phyloP scores from a whole-genome alignment of 1,140 invertebrate species.

The Caerostris extrusa region DNA sequence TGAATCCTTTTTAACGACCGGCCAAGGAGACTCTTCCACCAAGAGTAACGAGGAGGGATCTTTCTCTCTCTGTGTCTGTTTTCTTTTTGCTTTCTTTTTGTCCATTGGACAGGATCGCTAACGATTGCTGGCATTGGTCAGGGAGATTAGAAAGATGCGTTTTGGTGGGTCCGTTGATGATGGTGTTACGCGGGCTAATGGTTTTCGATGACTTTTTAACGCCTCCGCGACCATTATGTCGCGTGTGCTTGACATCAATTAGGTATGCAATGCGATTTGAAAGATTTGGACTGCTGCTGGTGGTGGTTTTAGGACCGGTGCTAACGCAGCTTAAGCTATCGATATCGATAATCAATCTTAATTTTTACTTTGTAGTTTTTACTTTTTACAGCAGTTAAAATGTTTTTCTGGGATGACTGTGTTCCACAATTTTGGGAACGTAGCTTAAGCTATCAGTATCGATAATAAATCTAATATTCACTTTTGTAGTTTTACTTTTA shows the following conservation, averaged over 20 bases:
- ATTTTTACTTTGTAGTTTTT: too few species aligned
- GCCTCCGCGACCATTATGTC: slow-evolving; percentile 33
- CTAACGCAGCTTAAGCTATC: too few species aligned
- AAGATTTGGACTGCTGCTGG: background rate
- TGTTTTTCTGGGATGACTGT: too few species aligned
- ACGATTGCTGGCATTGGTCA: slow-evolving; percentile 73
- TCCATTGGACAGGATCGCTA: slow-evolving; percentile 15
- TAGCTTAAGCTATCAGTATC: too few species aligned
- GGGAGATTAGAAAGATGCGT: slow-evolving; percentile 53
- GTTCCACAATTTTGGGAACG: too few species aligned
- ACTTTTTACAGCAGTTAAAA: too few species aligned
- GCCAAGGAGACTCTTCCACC: slow-evolving; percentile 42
- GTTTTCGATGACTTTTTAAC: slow-evolving; percentile 72
- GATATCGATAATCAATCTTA: too few species aligned
- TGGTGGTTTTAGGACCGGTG: too few species aligned
- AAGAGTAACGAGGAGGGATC: slow-evolving; percentile 58
- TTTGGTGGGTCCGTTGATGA: slow-evolving; percentile 58
- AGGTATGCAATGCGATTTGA: background rate
- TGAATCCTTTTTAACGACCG: slow-evolving; percentile 71
- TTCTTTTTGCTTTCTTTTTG: background rate
- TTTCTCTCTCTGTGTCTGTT: background rate
- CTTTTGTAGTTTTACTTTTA: too few species aligned
- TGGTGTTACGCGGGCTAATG: slow-evolving; percentile 62
- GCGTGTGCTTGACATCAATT: slow-evolving; percentile 35
- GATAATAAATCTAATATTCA: too few species aligned